Evolutionary conservation across 2,113 vertebrate genomes (phyloP).

Genomic region (Protobothrops flavoviridis): DNA sequence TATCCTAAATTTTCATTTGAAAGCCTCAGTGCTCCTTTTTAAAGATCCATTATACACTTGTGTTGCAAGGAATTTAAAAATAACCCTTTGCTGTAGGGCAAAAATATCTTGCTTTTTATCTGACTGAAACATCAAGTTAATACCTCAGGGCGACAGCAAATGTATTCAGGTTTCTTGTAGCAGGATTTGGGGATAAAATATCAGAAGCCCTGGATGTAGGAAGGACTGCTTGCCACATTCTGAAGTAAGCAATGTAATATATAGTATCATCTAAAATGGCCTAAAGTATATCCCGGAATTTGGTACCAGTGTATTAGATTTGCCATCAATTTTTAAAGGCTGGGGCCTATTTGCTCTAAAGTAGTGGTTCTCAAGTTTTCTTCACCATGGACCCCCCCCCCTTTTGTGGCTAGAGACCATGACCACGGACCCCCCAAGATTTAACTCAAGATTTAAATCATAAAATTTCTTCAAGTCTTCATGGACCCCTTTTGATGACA

Average conservation of each 20-base stretch:
- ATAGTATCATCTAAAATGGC: neutral
- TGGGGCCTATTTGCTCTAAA: neutral
- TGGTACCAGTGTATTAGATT: neutral
- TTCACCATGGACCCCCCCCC: neutral
- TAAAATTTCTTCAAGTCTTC: neutral
- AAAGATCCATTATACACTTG: neutral
- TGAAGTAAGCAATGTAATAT: neutral
- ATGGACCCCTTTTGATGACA: neutral
- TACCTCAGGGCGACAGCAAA: neutral
- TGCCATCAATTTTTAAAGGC: neutral
- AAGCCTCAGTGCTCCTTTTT: neutral
- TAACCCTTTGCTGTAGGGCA: neutral
- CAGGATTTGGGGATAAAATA: neutral
- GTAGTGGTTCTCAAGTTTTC: neutral
- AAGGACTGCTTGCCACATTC: neutral
- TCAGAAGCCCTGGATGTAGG: neutral
- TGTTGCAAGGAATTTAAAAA: neutral
- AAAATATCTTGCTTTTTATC: neutral
- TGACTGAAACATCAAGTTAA: neutral
- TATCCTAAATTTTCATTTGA: neutral
- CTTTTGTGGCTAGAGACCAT: neutral
- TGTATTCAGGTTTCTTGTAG: neutral
- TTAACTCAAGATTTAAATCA: neutral
- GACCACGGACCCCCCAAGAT: neutral
- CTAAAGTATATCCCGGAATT: neutral